Evolutionary conservation across 2,888 invertebrate genomes (phyloP).

Genomic region (Cryptophagus acutangulus): DNA sequence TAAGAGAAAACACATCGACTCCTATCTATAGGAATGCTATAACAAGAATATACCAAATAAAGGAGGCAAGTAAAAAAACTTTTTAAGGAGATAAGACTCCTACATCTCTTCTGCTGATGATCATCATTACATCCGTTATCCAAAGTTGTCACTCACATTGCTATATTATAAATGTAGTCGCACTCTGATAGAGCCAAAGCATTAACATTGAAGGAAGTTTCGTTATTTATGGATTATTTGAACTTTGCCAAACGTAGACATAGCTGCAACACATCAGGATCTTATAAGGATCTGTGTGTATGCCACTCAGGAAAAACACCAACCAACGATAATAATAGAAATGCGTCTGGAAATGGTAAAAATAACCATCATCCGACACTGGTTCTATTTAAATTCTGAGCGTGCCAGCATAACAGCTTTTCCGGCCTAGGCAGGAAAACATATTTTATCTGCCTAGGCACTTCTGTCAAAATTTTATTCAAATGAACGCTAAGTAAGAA

Average conservation of each 20-base stretch:
- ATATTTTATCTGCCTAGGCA: too few species aligned
- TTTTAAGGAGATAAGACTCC: constrained; percentile 32
- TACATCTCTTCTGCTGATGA: constrained; percentile 27
- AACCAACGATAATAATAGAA: too few species aligned
- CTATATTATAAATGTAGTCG: too few species aligned
- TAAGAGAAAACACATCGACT: too few species aligned
- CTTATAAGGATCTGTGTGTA: constrained; percentile 18
- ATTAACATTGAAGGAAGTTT: constrained; percentile 25
- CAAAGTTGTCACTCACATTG: constrained; percentile 13
- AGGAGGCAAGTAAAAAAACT: constrained; percentile 4
- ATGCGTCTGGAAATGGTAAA: too few species aligned
- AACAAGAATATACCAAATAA: constrained; percentile 3
- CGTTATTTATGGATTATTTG: constrained; percentile 35
- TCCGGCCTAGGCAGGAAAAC: too few species aligned
- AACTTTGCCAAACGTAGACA: constrained; percentile 29
- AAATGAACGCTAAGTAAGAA: too few species aligned
- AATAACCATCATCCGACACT: too few species aligned
- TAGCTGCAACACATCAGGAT: constrained; percentile 13
- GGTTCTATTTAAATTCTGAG: too few species aligned
- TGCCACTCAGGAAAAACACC: constrained; percentile 17
- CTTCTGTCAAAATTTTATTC: too few species aligned
- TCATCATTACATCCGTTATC: constrained; percentile 26
- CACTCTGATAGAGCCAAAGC: too few species aligned
- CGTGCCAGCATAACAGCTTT: too few species aligned
- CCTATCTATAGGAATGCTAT: constrained; percentile 2